Base-by-base conservation (phyloP, 2,797 vertebrate species). In the Potorous gilbertii region DNA sequence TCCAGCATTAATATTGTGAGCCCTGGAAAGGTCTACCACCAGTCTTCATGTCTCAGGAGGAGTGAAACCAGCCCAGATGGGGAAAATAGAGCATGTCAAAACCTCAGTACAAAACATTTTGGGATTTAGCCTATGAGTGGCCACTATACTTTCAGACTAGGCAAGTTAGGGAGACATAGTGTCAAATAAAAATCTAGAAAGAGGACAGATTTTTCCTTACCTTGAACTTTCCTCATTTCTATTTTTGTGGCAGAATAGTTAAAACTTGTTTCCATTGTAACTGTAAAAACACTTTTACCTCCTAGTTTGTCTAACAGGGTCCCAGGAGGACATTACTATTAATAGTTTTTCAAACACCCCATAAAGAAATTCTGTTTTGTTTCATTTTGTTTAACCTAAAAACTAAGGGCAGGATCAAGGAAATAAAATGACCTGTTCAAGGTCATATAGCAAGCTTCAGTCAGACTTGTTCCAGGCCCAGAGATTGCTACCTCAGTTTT, bases 401-500 rank as follows among this genome's bases (percentile, higher is more conserved):
- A 28, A 18, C 11, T 57, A 21, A 57, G 28, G 91, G 54, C 8
- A 31, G 52, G 24, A 11, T 21, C 0, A 0, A 40, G 18, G 16
- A 56, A 52, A 4, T 40, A 29, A 10, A 54, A 40, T n/a, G 34
- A 34, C 27, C 11, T 16, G 2, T 31, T 74, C 29, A 0, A 31
- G 10, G 56, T 90, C 34, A 52, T 18, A 27, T 1, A 2, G 2
- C 4, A 21, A 81, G 3, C 11, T 0, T 81, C 40, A 27, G 74
- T 27, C 74, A 46, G 21, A 50, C 21, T 87, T 74, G 40, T 5
- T 10, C 28, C 1, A 28, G 54, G 12, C 50, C 5, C 92, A 54
- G 0, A 14, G 8, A 21, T 5, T 0, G 0, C 94, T 0, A 46
- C 16, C 52, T 0, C 0, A 50, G 27, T 9, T 14, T 87, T 87